Percentiles rank a stretch among this genome's conserved stretches.
Evolutionary conservation across 1,140 invertebrate genomes (phyloP).

Genomic region (Drosophila elegans): DNA sequence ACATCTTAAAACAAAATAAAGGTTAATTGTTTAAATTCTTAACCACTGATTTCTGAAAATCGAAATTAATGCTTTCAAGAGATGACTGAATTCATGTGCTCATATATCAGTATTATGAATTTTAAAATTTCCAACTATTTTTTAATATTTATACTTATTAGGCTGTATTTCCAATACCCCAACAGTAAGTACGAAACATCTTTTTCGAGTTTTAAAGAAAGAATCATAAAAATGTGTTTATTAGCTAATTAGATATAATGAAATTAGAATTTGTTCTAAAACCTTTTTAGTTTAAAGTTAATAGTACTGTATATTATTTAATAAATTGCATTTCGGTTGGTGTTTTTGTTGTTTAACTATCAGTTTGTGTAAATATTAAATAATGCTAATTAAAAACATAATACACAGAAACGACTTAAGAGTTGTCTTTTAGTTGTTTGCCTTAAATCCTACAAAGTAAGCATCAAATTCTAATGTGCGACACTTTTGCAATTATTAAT

Average conservation of each 20-base stretch:
- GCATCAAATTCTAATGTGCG: slow-evolving; percentile 24
- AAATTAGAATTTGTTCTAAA: slow-evolving; percentile 74
- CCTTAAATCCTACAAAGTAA: slow-evolving; percentile 14
- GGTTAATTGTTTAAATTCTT: too few relatives aligned
- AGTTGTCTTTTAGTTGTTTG: slow-evolving; percentile 4
- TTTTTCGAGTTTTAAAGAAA: slow-evolving; percentile 48
- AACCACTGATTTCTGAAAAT: too few relatives aligned
- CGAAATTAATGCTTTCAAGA: too few relatives aligned
- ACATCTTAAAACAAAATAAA: too few relatives aligned
- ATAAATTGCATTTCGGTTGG: slow-evolving; percentile 63
- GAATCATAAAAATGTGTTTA: slow-evolving; percentile 70
- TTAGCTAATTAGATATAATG: slow-evolving; percentile 69
- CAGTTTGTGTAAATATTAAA: slow-evolving; percentile 29
- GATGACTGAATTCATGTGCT: too few relatives aligned
- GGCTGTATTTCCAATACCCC: too few relatives aligned
- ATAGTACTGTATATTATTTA: slow-evolving; percentile 53
- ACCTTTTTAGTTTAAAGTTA: slow-evolving; percentile 37
- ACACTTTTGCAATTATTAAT: slow-evolving; percentile 16
- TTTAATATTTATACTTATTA: too few relatives aligned
- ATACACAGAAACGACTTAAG: slow-evolving; percentile 32
- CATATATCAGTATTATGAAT: too few relatives aligned
- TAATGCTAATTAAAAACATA: slow-evolving; percentile 51
- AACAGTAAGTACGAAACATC: background rate
- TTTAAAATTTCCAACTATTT: too few relatives aligned
- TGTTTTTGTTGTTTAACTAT: slow-evolving; percentile 33